Conservation (phyloP, 2,113 vertebrate species). For the Mixornis gularis region DNA sequence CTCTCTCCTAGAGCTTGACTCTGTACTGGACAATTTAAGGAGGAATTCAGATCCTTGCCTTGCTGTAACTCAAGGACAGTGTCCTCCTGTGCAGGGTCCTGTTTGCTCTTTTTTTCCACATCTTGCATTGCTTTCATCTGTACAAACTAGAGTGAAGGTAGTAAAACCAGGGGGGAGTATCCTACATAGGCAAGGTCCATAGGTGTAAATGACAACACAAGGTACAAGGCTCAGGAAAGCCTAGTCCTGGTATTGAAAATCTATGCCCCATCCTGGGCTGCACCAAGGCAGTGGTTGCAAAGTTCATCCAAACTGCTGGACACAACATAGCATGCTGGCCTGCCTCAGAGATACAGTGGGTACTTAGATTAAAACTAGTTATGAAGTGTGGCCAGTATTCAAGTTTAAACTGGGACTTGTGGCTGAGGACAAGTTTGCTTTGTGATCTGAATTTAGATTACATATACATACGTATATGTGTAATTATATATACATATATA, state of each 20-base stretch:
- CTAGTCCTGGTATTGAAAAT: background rate
- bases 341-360: background rate
- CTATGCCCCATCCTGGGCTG: background rate
- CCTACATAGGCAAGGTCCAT: background rate
- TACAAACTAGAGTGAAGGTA: background rate
- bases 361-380: background rate
- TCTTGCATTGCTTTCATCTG: background rate
- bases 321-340: background rate
- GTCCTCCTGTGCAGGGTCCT: background rate
- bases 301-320: background rate
- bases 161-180: background rate
- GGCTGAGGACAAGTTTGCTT: background rate
- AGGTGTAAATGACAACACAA: background rate
- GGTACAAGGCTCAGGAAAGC: background rate
- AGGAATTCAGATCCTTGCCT: slow-evolving; percentile 54
- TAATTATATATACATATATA: background rate
- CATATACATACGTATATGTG: too few relatives aligned
- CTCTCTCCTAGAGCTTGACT: slow-evolving; percentile 62
- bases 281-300: background rate
- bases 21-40: slow-evolving; percentile 60
- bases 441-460: background rate
- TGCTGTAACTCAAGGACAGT: background rate
- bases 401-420: background rate
- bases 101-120: background rate
- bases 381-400: background rate